phyloP scores from a whole-genome alignment of 2,888 invertebrate species.

The Lamellibrachia columna region DNA sequence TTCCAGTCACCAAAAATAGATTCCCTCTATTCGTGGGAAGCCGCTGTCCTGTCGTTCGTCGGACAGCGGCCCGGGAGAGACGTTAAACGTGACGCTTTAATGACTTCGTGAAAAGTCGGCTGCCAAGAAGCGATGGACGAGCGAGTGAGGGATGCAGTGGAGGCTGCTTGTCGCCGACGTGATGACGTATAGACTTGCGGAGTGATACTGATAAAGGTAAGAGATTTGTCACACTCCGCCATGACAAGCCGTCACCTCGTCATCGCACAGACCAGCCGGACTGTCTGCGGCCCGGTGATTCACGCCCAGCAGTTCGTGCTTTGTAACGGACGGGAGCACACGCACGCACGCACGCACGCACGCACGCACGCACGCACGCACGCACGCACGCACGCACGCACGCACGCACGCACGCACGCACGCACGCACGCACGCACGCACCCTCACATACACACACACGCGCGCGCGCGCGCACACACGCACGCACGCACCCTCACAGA shows the following conservation, averaged over 20 bases:
- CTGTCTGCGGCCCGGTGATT: background rate
- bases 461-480: too few relatives aligned
- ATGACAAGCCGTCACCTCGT: background rate
- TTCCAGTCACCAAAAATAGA: background rate
- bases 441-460: too few relatives aligned
- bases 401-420: too few relatives aligned
- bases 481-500: too few relatives aligned
- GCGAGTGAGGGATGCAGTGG: background rate
- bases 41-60: background rate
- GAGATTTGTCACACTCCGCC: background rate
- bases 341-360: background rate
- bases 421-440: too few relatives aligned
- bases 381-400: too few relatives aligned
- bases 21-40: background rate
- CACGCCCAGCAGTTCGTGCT: background rate
- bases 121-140: background rate
- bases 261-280: background rate
- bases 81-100: background rate
- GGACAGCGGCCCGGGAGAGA: background rate
- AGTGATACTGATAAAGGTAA: slow-evolving; percentile 11
- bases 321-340: background rate
- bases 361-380: background rate
- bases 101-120: background rate
- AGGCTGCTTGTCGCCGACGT: background rate
- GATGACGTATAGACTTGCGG: background rate